Base-by-base conservation (phyloP, 2,888 invertebrate genomes). In the Orchesellides sinensis region DNA sequence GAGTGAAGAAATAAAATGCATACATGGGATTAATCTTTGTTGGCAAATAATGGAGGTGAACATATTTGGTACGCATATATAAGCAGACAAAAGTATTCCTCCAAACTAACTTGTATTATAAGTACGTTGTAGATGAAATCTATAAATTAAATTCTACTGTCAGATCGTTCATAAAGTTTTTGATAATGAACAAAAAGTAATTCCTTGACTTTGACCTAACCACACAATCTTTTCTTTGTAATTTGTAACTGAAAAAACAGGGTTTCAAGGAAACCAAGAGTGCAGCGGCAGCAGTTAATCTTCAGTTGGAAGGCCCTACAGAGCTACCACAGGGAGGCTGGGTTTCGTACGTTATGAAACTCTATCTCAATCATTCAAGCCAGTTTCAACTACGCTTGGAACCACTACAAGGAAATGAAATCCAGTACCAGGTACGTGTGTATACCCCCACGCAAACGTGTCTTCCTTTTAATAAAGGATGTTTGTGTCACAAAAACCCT, bases 311-410 rank as follows among this genome's bases (percentile, higher is more conserved):
- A 68, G 85, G 85, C 14, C 84, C 85, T 0, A 68, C 66, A 27
- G 85, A 84, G 52, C 82, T 85, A 14, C 85, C 79, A 3, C 85
- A 85, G 65, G 85, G 85, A 17, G 85, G 84, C 0, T 85, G 85
- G 85, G 63, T 79, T 14, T 81, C 85, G 0, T 85, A 80, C 77
- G 21, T 27, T 17, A 82, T 85, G 45, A 85, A 80, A 70, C 80
- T 85, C 49, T 80, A 83, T 63, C 70, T 84, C 29, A 73, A 75
- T 45, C 82, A 84, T 45, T 61, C 84, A 4, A 52, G 78, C 65
- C 81, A 70, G 52, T 84, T 85, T 63, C 78, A 83, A 77, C 83
- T 85, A 12, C 65, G 68, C 14, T 23, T 85, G 63, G 84, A 84
- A 35, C 85, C 82, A 19, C 25, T 73, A 5, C 82, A 84, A 29